Base-by-base conservation (phyloP, 1,140 invertebrate genomes). In the Magallana gigas region DNA sequence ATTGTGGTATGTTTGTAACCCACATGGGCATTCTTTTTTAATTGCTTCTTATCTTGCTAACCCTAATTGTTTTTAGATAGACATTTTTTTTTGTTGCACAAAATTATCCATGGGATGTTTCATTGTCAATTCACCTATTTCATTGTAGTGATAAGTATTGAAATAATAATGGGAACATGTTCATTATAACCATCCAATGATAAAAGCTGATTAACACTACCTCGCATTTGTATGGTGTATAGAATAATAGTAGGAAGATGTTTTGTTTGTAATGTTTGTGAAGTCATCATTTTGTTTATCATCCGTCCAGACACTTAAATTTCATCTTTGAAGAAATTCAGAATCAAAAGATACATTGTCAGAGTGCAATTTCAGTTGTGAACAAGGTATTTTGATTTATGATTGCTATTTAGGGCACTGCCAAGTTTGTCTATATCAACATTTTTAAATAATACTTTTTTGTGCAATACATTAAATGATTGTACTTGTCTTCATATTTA, bases 281-380 rank as follows among this genome's bases (percentile, higher is more conserved):
- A 23, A 29, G 68, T 29, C 68, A 36, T 76, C n/a, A 29, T 76
- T 29, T 76, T 76, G 36, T 76, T 76, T 29, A 76, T 76, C 68
- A 76, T 76, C 68, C 68, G 68, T 76, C 68, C 68, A 76, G 68
- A 29, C 60, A 64, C 16, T 9, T 29, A 36, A 18, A 76, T 36
- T 76, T 64, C 36, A 18, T 76, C 23, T 8, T 16, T 12, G 60
- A 62, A 76, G 29, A 71, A 76, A 11, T 36, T 23, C 36, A 9
- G 14, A 76, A 76, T 76, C 68, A 76, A 76, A 76, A 76, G 23
- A 12, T 29, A 76, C 68, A 76, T 76, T 76, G 12, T 76, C 18
- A 4, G 68, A 76, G 68, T 76, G 68, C 68, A 76, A 76, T 76
- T 76, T 48, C 29, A 71, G 23, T 29, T 76, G 68, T 76, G 68